Percentiles rank a stretch among this genome's conserved stretches.
phyloP scores from a whole-genome alignment of 2,888 invertebrate genomes.

The Scaptodrosophila latifasciaeformis region DNA sequence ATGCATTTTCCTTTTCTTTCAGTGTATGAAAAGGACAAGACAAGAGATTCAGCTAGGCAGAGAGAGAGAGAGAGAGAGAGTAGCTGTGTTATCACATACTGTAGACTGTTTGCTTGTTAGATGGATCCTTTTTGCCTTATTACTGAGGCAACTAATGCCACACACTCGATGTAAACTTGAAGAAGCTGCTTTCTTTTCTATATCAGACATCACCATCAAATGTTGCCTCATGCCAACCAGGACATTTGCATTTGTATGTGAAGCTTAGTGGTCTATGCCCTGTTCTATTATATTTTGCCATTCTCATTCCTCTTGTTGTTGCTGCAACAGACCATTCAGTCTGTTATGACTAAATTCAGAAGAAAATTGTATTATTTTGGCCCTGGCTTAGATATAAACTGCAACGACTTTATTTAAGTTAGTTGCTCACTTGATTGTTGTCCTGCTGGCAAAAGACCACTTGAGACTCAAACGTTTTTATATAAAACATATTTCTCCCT shows the following conservation, averaged over 20 bases:
- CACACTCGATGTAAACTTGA: conserved; percentile 8
- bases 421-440: background rate
- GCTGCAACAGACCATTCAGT: conserved; percentile 19
- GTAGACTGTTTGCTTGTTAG: conserved; percentile 32
- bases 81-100: conserved; percentile 28
- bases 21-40: no score
- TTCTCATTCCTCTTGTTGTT: background rate
- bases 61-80: conserved; percentile 18
- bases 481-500: conserved; percentile 32
- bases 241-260: conserved; percentile 49
- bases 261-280: background rate
- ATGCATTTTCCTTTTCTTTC: no score
- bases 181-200: conserved; percentile 28
- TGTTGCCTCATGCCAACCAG: no score
- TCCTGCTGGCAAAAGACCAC: background rate
- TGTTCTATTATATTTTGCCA: conserved; percentile 11
- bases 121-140: conserved; percentile 6
- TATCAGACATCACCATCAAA: no score
- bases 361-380: conserved; percentile 64
- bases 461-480: conserved; percentile 5
- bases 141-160: conserved; percentile 33
- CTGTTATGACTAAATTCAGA: conserved; percentile 56
- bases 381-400: conserved; percentile 35
- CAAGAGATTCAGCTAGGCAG: no score
- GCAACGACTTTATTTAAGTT: conserved; percentile 4